phyloP scores from a whole-genome alignment of 1,140 invertebrate species.

The Solenopsis invicta region DNA sequence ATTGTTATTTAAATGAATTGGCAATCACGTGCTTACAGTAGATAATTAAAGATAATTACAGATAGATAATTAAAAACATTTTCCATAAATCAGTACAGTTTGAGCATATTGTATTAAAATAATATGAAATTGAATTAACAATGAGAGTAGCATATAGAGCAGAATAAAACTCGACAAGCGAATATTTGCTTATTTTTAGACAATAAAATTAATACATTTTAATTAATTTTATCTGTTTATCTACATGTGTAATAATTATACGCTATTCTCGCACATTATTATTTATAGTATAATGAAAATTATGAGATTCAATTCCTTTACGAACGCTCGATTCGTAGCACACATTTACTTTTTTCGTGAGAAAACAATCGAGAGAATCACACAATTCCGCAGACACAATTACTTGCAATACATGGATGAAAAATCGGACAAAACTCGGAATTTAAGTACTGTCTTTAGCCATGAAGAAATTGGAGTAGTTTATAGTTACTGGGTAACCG shows the following conservation, averaged over 20 bases:
- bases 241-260: neutral
- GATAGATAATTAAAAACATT: no score
- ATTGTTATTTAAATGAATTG: neutral
- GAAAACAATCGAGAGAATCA: neutral
- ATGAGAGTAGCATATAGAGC: neutral
- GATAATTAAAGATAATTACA: neutral
- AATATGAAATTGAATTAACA: slow-evolving; percentile 2
- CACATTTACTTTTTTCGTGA: no score
- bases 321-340: no score
- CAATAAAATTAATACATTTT: neutral
- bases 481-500: neutral
- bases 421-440: neutral
- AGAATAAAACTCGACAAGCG: neutral
- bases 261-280: neutral
- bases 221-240: neutral
- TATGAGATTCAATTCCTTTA: neutral
- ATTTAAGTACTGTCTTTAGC: neutral
- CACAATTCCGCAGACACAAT: neutral
- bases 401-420: neutral
- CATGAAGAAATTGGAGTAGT: neutral
- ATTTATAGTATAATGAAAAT: neutral
- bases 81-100: no score
- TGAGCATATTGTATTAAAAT: no score
- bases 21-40: neutral
- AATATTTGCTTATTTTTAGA: neutral